phyloP scores from a whole-genome alignment of 2,113 vertebrate species.

The Chionodraco myersi region DNA sequence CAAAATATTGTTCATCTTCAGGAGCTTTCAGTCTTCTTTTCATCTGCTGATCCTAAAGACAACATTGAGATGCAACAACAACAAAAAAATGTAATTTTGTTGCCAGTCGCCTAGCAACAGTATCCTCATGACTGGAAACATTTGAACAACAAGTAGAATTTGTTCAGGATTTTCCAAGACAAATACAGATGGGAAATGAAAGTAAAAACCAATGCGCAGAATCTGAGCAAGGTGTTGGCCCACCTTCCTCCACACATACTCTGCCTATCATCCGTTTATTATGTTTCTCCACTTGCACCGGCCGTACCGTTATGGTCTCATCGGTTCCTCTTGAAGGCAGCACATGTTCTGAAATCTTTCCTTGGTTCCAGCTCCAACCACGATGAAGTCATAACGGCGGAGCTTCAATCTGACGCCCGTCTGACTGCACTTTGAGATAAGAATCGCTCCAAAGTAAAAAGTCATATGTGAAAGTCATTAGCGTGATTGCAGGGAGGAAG shows the following conservation, averaged over 20 bases:
- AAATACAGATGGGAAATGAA: conserved; percentile 9
- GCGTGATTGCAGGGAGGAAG: conserved; percentile 69
- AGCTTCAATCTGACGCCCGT: conserved; percentile 55
- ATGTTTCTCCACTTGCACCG: neutral
- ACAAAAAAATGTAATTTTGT: neutral
- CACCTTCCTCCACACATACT: neutral
- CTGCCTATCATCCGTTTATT: neutral
- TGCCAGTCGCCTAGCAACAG: conserved; percentile 26
- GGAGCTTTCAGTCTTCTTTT: neutral
- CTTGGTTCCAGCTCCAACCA: conserved; percentile 26
- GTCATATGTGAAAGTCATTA: conserved; percentile 72
- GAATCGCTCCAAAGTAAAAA: conserved; percentile 35
- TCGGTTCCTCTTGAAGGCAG: conserved; percentile 33
- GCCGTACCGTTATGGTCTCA: conserved; percentile 26
- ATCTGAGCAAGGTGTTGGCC: neutral
- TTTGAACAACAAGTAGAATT: conserved; percentile 18
- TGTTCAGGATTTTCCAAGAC: conserved; percentile 7
- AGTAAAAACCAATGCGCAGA: neutral
- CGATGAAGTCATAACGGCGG: conserved; percentile 59
- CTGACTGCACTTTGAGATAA: conserved; percentile 63
- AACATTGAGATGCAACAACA: neutral
- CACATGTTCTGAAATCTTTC: conserved; percentile 34
- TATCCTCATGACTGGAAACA: neutral
- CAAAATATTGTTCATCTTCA: neutral
- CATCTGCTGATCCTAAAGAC: neutral